Evolutionary conservation across 2,797 vertebrate genomes (phyloP), one percentile per base, ranked within the genome.

Genomic region (Poeciliopsis gracilis): DNA sequence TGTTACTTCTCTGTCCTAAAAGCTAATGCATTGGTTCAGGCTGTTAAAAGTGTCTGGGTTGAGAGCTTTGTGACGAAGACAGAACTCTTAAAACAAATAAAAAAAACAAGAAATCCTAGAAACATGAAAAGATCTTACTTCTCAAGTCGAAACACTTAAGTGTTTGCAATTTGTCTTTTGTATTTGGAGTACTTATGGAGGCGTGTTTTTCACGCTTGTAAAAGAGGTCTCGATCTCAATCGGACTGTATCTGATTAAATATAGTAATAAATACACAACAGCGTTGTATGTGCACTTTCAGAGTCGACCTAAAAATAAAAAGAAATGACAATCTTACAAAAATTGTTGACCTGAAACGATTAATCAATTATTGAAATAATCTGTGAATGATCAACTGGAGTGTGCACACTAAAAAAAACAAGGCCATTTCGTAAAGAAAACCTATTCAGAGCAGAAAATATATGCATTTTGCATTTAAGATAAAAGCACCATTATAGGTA

Each of bases 31-130:
- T 33, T 30, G 77, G 10, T 20, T 81, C 75, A 77, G 72, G 38
- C 69, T 15, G 57, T 81, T 63, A 30, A 57, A 79, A 13, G 78
- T n/a, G n/a, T 75, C 80, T 71, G 85, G 88, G 83, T 89, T 82
- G 86, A 45, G 41, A 75, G 76, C 82, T 46, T 63, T 28, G 33
- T 70, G 23, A 47, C 25, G 8, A 77, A 20, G 25, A 33, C 36
- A 28, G 79, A 72, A 41, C 59, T 73, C 28, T 55, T 10, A 55
- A 49, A 49, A 49, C 47, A 49, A 15, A 38, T 3, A 0, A 33
- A 59, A 28, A 75, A 77, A 76, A 59, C 18, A 77, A 76, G 7
- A 81, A 61, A 12, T 28, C 46, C 51, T 73, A 73, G 59, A 38
- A 70, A 73, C 70, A 53, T 10, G 1, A 80, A 72, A 30, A 46